Evolutionary conservation across 1,140 invertebrate species (phyloP), one percentile per base, ranked within the genome.

Genomic region (Epicauta chinensis): DNA sequence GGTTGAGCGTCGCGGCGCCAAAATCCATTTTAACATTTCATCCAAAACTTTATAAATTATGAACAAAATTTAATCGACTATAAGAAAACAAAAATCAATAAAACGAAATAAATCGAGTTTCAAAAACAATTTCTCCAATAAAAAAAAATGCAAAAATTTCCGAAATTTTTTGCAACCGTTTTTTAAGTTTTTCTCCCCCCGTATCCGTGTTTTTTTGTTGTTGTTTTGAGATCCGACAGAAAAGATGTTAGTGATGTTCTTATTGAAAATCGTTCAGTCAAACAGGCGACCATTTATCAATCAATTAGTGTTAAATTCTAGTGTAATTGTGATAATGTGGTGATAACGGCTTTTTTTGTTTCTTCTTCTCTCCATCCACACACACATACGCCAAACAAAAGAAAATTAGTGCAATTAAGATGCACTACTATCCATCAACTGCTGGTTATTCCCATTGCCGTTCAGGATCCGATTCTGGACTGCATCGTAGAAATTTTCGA

Each of bases 391-490:
- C 23, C 23, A 23, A 5, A 23, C 23, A 23, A 3, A 23, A 4
- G 30, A 54, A 42, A 38, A 36, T 23, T 23, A 48, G 52, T 54
- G 53, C 41, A 47, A 31, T 4, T 29, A 55, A 58, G 38, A 68
- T 68, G 66, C 60, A 62, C 51, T 66, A 62, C 44, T 63, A 62
- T 53, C 53, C 60, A 11, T 51, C 48, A 14, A 58, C 55, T 46
- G 51, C 56, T 16, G 56, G 60, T 34, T 70, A 70, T 50, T 58
- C 62, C 40, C 62, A 70, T 56, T 70, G 67, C 37, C 61, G 66
- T n/a, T 67, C 66, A 31, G 64, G 62, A 34, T 68, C 68, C 46
- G 68, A 70, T 52, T 64, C 64, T 35, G 57, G 66, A 46, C 60
- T 70, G 12, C 64, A 69, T 9, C 59, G 64, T 7, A 55, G 62